phyloP scores from a whole-genome alignment of 35 echinoderm and acorn worm species.

The Anneissia japonica region DNA sequence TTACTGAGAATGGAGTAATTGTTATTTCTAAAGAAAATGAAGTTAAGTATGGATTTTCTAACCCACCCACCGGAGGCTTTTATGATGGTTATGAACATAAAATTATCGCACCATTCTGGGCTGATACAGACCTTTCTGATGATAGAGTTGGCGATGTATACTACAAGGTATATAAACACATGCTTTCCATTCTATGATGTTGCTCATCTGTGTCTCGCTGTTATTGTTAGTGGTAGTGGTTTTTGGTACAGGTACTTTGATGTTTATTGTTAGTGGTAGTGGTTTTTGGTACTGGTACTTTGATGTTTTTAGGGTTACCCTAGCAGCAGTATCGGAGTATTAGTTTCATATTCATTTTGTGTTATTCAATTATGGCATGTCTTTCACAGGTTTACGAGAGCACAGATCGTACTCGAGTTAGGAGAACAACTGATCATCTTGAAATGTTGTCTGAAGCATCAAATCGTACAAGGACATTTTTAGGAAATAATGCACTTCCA shows the following conservation, averaged over 20 bases:
- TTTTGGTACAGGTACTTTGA: no score
- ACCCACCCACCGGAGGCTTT: constrained; percentile 62
- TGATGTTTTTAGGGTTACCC: no score
- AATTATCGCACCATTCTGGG: constrained; percentile 80
- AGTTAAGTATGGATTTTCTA: constrained; percentile 69
- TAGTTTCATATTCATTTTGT: no score
- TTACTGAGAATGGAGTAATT: constrained; percentile 83
- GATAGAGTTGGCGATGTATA: constrained; percentile 53
- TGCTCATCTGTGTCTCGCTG: no score
- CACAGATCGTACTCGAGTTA: no score
- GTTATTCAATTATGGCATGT: background rate
- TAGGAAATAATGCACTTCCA: background rate
- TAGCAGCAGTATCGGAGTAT: no score
- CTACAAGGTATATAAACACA: constrained; percentile 63
- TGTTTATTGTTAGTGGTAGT: no score
- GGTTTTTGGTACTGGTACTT: no score
- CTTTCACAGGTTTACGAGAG: background rate
- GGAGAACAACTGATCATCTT: no score
- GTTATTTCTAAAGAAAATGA: constrained; percentile 74
- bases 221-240: no score
- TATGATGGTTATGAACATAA: constrained; percentile 1
- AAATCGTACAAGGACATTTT: background rate
- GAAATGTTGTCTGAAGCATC: background rate
- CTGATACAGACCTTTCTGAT: constrained; percentile 54
- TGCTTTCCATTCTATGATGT: no score